Conservation (phyloP, 2,888 invertebrate genomes). For the Pardosa pseudoannulata region DNA sequence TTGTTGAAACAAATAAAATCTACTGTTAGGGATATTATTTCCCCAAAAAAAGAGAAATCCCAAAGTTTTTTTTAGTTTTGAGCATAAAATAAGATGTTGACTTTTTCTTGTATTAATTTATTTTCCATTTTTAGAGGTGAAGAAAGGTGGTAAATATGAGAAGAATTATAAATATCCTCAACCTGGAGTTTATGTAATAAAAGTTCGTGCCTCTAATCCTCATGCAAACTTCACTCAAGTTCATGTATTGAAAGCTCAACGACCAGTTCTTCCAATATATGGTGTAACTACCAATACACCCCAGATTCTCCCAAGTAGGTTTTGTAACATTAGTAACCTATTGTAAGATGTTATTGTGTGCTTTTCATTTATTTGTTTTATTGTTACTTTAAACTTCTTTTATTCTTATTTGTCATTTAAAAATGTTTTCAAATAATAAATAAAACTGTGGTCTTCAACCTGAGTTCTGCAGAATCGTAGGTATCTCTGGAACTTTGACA, state of each 20-base stretch:
- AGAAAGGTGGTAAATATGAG: conserved; percentile 66
- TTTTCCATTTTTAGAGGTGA: conserved; percentile 47
- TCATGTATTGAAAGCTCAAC: conserved; percentile 71
- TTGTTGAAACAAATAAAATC: too few relatives aligned
- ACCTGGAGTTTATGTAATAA: conserved; percentile 74
- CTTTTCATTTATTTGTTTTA: too few relatives aligned
- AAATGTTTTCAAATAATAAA: too few relatives aligned
- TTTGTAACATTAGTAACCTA: neutral
- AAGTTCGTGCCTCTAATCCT: conserved; percentile 72
- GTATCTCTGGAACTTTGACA: too few relatives aligned
- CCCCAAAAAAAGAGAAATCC: too few relatives aligned
- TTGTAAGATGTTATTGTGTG: too few relatives aligned
- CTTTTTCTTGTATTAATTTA: neutral
- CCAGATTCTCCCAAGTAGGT: conserved; percentile 73
- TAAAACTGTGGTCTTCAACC: too few relatives aligned
- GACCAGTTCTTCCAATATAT: conserved; percentile 73
- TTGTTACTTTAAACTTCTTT: too few relatives aligned
- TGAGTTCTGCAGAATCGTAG: too few relatives aligned
- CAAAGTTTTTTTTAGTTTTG: too few relatives aligned
- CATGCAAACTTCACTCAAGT: conserved; percentile 69
- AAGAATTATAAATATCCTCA: conserved; percentile 73
- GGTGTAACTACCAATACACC: conserved; percentile 73
- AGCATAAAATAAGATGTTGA: neutral
- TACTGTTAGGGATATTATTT: too few relatives aligned
- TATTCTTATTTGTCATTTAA: too few relatives aligned